phyloP scores from a whole-genome alignment of 2,888 invertebrate genomes.

The Eilema sororculum region DNA sequence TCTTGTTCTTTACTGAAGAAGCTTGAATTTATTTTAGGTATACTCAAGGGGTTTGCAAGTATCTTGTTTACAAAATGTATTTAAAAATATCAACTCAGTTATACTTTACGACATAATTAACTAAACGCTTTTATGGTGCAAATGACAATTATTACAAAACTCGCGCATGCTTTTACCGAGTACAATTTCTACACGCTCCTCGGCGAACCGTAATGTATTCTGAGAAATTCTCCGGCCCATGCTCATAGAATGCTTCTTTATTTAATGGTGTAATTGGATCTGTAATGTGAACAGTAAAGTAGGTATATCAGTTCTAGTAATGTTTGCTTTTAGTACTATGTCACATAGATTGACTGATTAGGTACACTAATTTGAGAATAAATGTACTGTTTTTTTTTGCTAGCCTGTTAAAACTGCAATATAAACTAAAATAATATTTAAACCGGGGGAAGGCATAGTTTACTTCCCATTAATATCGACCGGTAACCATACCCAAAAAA shows the following conservation, averaged over 20 bases:
- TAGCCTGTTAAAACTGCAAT: too few species aligned
- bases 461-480: too few species aligned
- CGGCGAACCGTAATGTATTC: neutral
- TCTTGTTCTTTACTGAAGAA: too few species aligned
- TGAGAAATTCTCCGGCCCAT: neutral
- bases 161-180: neutral
- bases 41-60: too few species aligned
- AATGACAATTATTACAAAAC: slow-evolving; percentile 4
- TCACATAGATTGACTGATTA: neutral
- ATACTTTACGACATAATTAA: neutral
- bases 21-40: too few species aligned
- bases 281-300: neutral
- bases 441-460: too few species aligned
- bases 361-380: neutral
- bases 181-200: neutral
- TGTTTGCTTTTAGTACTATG: neutral
- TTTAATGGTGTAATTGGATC: neutral
- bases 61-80: too few species aligned
- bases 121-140: neutral
- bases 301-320: neutral
- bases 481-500: too few species aligned
- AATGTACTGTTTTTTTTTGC: too few species aligned
- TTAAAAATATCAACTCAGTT: neutral
- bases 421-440: too few species aligned
- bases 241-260: slow-evolving; percentile 5